phyloP scores from a whole-genome alignment of 2,113 vertebrate genomes.

The Lota lota region DNA sequence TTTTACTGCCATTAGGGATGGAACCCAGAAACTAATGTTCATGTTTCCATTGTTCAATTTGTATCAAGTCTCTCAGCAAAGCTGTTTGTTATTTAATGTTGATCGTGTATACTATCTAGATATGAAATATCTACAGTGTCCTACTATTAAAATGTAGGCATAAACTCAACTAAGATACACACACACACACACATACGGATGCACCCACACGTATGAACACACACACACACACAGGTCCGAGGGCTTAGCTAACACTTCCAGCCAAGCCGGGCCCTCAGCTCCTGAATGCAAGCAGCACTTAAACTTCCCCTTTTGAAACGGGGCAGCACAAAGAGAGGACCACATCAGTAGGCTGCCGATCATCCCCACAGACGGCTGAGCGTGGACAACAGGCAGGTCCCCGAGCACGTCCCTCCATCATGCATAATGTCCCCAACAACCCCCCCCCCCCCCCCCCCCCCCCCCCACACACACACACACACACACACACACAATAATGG shows the following conservation, averaged over 20 bases:
- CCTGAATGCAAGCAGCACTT: conserved; percentile 71
- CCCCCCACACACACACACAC: background rate
- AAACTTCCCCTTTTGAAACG: conserved; percentile 79
- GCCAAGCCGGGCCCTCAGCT: conserved; percentile 53
- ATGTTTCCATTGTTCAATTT: too few relatives aligned
- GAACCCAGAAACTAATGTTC: too few relatives aligned
- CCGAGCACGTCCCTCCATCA: too few relatives aligned
- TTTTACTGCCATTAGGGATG: too few relatives aligned
- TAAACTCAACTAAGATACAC: conserved; percentile 9
- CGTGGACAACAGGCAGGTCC: conserved; percentile 67
- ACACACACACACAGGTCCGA: conserved; percentile 22
- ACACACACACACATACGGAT: conserved; percentile 18
- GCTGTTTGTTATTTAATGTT: too few relatives aligned
- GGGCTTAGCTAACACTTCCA: conserved; percentile 68
- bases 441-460: background rate
- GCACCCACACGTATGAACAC: conserved; percentile 36
- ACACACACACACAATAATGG: background rate
- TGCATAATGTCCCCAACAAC: too few relatives aligned
- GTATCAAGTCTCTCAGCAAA: too few relatives aligned
- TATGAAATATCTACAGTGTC: too few relatives aligned
- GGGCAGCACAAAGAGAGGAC: conserved; percentile 68
- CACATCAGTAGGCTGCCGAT: conserved; percentile 68
- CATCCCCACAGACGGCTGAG: conserved; percentile 65
- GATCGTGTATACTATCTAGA: too few relatives aligned
- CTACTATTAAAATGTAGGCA: too few relatives aligned